phyloP scores from a whole-genome alignment of 2,888 invertebrate genomes.

The Seira musarum region DNA sequence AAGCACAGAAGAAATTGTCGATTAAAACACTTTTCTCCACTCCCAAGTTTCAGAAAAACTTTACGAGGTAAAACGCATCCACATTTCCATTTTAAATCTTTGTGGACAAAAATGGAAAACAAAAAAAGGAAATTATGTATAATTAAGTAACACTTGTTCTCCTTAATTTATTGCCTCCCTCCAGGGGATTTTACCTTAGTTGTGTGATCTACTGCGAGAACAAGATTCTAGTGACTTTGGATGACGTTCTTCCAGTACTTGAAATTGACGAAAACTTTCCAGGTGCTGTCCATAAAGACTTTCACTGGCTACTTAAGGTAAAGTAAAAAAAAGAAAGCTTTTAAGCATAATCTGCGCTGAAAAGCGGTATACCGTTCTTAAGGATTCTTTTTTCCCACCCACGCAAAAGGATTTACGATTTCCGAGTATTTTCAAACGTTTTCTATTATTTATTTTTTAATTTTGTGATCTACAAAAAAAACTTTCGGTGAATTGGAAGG shows the following conservation, averaged over 20 bases:
- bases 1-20: conserved; percentile 84
- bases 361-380: not conserved
- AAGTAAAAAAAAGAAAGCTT: conserved; percentile 21
- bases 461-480: no score
- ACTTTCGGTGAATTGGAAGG: no score
- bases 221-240: conserved; percentile 95
- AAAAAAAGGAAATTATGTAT: not conserved
- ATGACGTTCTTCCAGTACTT: conserved; percentile 96
- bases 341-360: not conserved
- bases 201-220: conserved; percentile 96
- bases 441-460: not conserved
- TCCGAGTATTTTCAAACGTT: not conserved
- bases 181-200: conserved; percentile 93
- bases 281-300: conserved; percentile 91
- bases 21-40: conserved; percentile 96
- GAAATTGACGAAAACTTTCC: conserved; percentile 98
- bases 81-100: no score
- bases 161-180: conserved; percentile 69
- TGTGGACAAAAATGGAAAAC: no score
- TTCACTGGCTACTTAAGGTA: conserved; percentile 98
- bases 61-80: conserved; percentile 79
- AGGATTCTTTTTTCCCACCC: not conserved
- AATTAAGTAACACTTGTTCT: conserved; percentile 10
- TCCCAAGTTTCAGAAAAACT: conserved; percentile 95
- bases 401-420: not conserved